Evolutionary conservation across 2,797 vertebrate genomes (phyloP).

Genomic region (Sylvia borin): DNA sequence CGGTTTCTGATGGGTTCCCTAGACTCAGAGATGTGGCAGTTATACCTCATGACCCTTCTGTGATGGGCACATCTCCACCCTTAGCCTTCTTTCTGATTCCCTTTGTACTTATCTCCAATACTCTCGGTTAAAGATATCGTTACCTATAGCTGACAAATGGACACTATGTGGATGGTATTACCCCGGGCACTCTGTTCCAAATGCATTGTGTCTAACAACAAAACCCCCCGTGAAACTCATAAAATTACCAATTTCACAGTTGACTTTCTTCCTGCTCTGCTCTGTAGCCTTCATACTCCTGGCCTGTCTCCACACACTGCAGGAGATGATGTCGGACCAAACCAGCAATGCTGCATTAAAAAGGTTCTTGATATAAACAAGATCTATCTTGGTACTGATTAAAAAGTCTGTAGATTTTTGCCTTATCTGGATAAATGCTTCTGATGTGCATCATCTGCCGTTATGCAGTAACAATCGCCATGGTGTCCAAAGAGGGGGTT

Average conservation of each 20-base stretch:
- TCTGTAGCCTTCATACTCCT: slow-evolving; percentile 83
- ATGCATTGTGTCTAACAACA: slow-evolving; percentile 83
- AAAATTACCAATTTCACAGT: slow-evolving; percentile 87
- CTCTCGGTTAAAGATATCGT: slow-evolving; percentile 70
- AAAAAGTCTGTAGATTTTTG: slow-evolving; percentile 69
- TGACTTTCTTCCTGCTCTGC: slow-evolving; percentile 85
- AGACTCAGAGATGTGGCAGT: neutral
- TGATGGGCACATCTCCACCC: neutral
- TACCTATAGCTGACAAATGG: slow-evolving; percentile 76
- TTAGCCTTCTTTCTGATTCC: neutral
- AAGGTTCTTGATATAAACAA: slow-evolving; percentile 75
- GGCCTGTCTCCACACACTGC: slow-evolving; percentile 83
- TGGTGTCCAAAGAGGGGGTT: neutral
- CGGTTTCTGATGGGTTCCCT: neutral
- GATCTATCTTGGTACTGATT: slow-evolving; percentile 72
- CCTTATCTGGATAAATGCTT: slow-evolving; percentile 51
- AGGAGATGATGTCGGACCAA: slow-evolving; percentile 81
- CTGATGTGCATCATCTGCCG: neutral
- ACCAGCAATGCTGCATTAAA: slow-evolving; percentile 74
- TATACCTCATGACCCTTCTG: accelerated
- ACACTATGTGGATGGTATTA: slow-evolving; percentile 72
- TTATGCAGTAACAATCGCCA: neutral
- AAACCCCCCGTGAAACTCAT: slow-evolving; percentile 83
- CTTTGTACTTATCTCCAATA: neutral
- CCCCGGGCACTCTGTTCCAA: slow-evolving; percentile 77